Evolutionary conservation across 2,797 vertebrate species (phyloP).

Genomic region (Carcharodon carcharias): DNA sequence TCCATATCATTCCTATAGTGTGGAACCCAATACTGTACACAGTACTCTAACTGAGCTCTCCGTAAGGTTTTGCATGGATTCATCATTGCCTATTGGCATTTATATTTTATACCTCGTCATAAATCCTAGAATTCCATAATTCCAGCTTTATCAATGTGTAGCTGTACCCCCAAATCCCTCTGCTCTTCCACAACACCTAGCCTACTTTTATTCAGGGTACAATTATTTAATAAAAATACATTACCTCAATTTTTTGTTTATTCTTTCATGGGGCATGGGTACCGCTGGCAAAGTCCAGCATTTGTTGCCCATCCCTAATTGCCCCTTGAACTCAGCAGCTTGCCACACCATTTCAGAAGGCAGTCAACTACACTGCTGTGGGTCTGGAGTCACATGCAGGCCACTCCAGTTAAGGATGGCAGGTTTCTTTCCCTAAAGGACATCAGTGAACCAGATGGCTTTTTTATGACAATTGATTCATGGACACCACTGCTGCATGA

Average conservation of each 20-base stretch:
- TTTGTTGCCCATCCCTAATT: too few relatives aligned
- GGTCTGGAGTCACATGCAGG: too few relatives aligned
- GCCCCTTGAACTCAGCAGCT: too few relatives aligned
- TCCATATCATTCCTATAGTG: background rate
- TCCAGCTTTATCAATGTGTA: background rate
- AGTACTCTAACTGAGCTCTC: background rate
- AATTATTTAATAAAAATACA: background rate
- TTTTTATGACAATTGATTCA: too few relatives aligned
- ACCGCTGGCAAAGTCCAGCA: too few relatives aligned
- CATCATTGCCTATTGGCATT: background rate
- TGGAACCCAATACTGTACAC: background rate
- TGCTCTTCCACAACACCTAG: background rate
- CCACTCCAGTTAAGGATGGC: too few relatives aligned
- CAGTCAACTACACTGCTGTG: too few relatives aligned
- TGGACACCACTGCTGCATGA: too few relatives aligned
- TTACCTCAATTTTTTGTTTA: background rate
- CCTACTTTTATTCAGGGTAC: background rate
- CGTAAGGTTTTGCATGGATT: background rate
- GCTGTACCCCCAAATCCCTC: background rate
- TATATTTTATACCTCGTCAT: background rate
- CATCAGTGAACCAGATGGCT: too few relatives aligned
- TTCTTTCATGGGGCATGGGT: too few relatives aligned
- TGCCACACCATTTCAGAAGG: too few relatives aligned
- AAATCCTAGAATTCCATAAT: background rate
- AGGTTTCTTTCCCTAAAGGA: too few relatives aligned